Conservation (phyloP, 2,113 vertebrate species). For the Sus scrofa region T2T-Sscrofa CM000812.6:265367501-265368000, state of each 20-base stretch:
- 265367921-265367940: not conserved
- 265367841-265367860: not conserved
- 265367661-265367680: conserved; percentile 23
- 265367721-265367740: conserved; percentile 24
- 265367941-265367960: not conserved
- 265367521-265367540: conserved; percentile 25
- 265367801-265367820: not conserved
- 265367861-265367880: not conserved
- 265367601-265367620: conserved; percentile 58
- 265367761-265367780: conserved; percentile 5
- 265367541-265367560: conserved; percentile 61
- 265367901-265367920: conserved; percentile 10
- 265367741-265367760: conserved; percentile 52
- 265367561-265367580: conserved; percentile 57
- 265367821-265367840: not conserved
- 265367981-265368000: not conserved
- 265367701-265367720: conserved; percentile 70
- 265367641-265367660: not conserved
- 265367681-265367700: conserved; percentile 34
- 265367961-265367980: not conserved
- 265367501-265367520: conserved; percentile 58
- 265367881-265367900: not conserved
- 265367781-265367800: not conserved
- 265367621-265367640: conserved; percentile 59
- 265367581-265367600: conserved; percentile 29